A percentile compares a stretch with the other conserved stretches of the same genome.
phyloP scores from a whole-genome alignment of 2,797 vertebrate genomes.

The Buceros bicornis region DNA sequence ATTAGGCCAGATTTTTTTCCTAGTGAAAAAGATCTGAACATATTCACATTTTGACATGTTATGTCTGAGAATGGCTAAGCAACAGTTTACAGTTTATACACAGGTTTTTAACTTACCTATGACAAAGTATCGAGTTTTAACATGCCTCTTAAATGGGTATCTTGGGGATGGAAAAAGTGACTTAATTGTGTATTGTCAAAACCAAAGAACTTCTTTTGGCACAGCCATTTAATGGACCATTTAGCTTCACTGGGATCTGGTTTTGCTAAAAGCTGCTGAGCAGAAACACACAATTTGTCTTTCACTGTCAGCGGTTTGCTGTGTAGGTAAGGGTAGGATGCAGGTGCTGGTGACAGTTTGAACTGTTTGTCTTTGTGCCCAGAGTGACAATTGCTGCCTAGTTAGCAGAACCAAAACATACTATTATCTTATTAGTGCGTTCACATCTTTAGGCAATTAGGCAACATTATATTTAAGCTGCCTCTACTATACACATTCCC shows the following conservation, averaged over 20 bases:
- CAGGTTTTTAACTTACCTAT: slow-evolving; percentile 21
- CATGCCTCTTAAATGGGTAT: slow-evolving; percentile 6
- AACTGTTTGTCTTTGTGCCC: slow-evolving; percentile 55
- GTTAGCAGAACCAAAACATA: slow-evolving; percentile 8
- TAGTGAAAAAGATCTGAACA: neutral
- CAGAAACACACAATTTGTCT: slow-evolving; percentile 44
- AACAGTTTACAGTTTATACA: slow-evolving; percentile 13
- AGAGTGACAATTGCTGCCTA: slow-evolving; percentile 31
- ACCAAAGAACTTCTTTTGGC: slow-evolving; percentile 44
- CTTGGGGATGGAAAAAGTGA: slow-evolving; percentile 39
- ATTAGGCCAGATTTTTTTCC: neutral
- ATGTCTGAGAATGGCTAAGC: slow-evolving; percentile 54
- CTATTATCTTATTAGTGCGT: slow-evolving; percentile 50
- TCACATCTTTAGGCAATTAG: slow-evolving; percentile 47
- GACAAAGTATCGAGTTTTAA: slow-evolving; percentile 60
- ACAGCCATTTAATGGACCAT: slow-evolving; percentile 22
- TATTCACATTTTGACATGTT: neutral
- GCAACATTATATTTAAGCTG: neutral
- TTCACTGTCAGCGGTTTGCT: slow-evolving; percentile 39
- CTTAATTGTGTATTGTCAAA: slow-evolving; percentile 51
- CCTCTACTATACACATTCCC: neutral
- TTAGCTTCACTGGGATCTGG: slow-evolving; percentile 48
- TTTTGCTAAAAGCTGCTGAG: slow-evolving; percentile 52
- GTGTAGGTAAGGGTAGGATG: slow-evolving; percentile 46
- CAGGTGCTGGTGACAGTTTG: slow-evolving; percentile 70